A percentile compares a stretch with the other conserved stretches of the same genome.
Evolutionary conservation across 2,888 invertebrate genomes (phyloP).

Genomic region (Athrips mouffetella): DNA sequence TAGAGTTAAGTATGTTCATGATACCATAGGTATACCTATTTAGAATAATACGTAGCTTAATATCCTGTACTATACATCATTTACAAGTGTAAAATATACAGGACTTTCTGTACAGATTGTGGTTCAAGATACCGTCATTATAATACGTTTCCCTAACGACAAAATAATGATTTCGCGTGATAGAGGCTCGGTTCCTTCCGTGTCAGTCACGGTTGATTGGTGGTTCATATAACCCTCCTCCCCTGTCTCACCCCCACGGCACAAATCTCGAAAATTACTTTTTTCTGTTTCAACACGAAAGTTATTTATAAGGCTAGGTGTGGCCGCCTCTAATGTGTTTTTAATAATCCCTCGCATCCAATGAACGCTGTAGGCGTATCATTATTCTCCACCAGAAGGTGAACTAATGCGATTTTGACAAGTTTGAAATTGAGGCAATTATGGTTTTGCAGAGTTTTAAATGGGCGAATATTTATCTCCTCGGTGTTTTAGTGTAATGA

Average conservation of each 20-base stretch:
- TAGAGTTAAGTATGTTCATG: too few species aligned
- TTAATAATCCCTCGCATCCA: conserved; percentile 73
- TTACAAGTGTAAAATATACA: conserved; percentile 15
- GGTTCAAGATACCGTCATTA: conserved; percentile 52
- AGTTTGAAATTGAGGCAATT: conserved; percentile 74
- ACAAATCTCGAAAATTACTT: conserved; percentile 70
- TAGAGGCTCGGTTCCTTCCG: conserved; percentile 64
- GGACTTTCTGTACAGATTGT: conserved; percentile 38
- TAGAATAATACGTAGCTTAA: not conserved
- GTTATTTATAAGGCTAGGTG: conserved; percentile 63
- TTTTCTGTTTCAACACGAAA: conserved; percentile 65
- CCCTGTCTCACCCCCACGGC: conserved; percentile 23
- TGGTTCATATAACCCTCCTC: conserved; percentile 36
- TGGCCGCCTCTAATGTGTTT: conserved; percentile 71
- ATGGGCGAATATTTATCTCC: conserved; percentile 58
- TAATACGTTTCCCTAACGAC: conserved; percentile 68
- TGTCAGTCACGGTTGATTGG: conserved; percentile 73
- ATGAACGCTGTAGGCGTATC: conserved; percentile 65
- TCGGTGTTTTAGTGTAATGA: conserved; percentile 36
- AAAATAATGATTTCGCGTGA: conserved; percentile 76
- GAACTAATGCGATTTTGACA: conserved; percentile 77
- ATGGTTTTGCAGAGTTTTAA: conserved; percentile 68
- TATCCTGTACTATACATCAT: not conserved
- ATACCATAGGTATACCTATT: too few species aligned
- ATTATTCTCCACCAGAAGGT: conserved; percentile 56